Percentiles rank a stretch among this genome's conserved stretches.
These are phyloP conservation scores for Esox masquinongy DNA, from an alignment of 2,797 vertebrate genomes.

Conservation along the genomic window DNA sequence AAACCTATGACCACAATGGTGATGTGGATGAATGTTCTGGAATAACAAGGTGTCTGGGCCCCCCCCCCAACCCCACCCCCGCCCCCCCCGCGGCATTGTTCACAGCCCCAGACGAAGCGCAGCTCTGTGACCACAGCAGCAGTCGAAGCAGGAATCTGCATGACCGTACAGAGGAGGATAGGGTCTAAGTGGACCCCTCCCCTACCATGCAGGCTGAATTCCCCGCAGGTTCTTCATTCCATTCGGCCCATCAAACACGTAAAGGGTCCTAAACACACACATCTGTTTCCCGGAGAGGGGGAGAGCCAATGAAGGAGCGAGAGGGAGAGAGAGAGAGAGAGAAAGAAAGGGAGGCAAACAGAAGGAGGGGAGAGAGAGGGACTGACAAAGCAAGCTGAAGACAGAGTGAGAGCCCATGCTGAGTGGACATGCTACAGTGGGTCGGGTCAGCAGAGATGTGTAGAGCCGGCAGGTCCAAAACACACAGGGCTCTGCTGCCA, in stretches of 20 bases:
- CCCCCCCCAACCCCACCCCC: constrained; percentile 39
- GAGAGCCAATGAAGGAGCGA: not conserved
- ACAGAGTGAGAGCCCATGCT: constrained; percentile 52
- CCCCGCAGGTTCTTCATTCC: constrained; percentile 36
- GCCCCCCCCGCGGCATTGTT: constrained; percentile 61
- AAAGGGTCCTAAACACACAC: constrained; percentile 27
- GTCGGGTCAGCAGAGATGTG: constrained; percentile 51
- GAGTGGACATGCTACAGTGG: constrained; percentile 64
- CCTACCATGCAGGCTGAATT: not conserved
- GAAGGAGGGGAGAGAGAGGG: not conserved
- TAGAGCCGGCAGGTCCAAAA: constrained; percentile 74
- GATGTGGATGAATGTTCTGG: constrained; percentile 69
- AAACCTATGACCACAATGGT: constrained; percentile 53
- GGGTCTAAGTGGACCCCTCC: not conserved
- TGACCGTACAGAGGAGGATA: constrained; percentile 56
- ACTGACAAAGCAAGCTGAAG: not conserved
- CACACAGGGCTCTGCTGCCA: constrained; percentile 66
- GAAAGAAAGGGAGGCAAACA: not conserved
- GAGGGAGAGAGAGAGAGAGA: not conserved
- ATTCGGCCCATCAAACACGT: constrained; percentile 25
- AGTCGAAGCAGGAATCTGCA: constrained; percentile 57
- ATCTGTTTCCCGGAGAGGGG: not conserved
- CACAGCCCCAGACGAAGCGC: constrained; percentile 54
- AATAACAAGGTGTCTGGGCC: constrained; percentile 69
- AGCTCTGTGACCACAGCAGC: constrained; percentile 67